Conservation (phyloP, 92 coral and sea anemone genomes). For the Metridium senile region DNA sequence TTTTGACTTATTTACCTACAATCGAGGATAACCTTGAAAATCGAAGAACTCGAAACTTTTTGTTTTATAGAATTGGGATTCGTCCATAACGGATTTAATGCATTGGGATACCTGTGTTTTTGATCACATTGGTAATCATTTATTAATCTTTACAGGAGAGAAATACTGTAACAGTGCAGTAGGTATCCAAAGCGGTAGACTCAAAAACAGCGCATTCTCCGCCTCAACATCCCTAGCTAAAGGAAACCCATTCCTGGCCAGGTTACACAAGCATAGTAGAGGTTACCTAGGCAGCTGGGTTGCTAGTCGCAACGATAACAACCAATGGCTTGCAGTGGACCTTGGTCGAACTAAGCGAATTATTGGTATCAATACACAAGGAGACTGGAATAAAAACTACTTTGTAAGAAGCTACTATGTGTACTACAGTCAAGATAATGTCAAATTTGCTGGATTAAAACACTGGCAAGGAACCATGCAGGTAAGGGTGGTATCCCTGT, state of each 20-base stretch:
- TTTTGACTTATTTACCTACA: too few species aligned
- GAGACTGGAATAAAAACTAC: conserved; percentile 47
- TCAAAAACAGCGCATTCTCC: conserved; percentile 56
- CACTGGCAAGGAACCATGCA: conserved; percentile 39
- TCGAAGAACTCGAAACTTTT: too few species aligned
- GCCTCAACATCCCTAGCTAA: conserved; percentile 46
- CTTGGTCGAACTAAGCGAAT: conserved; percentile 52
- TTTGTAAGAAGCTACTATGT: conserved; percentile 54
- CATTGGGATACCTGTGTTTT: too few species aligned
- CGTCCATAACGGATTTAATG: too few species aligned
- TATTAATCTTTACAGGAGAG: conserved; percentile 36
- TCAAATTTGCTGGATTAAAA: conserved; percentile 51
- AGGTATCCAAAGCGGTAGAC: conserved; percentile 56
- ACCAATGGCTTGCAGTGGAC: conserved; percentile 65
- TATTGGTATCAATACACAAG: conserved; percentile 71
- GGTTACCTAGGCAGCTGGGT: conserved; percentile 55
- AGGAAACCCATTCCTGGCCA: conserved; percentile 50
- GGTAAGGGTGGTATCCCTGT: conserved; percentile 14
- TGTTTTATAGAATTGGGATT: too few species aligned
- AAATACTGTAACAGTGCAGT: conserved; percentile 63
- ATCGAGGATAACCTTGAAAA: too few species aligned
- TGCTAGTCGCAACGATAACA: conserved; percentile 47
- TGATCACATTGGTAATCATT: too few species aligned
- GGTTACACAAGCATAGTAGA: conserved; percentile 40
- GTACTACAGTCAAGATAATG: conserved; percentile 63